A percentile compares a stretch with the other conserved stretches of the same genome.
These are phyloP conservation scores for Scolopax rusticola DNA, from an alignment of 2,797 vertebrate species.

Conservation along the genomic window DNA sequence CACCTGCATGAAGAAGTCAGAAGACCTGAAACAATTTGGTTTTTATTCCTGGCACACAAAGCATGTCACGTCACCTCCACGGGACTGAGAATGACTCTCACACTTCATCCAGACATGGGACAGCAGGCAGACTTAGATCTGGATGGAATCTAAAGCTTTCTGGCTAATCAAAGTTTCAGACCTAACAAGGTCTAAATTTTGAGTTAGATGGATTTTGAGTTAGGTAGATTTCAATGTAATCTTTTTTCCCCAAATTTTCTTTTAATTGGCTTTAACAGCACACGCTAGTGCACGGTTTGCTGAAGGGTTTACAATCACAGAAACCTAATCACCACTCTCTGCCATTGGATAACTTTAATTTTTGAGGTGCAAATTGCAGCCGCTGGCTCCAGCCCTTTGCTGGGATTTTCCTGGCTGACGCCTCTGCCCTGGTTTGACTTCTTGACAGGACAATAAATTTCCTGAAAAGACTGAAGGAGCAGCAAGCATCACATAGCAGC, in stretches of 20 bases:
- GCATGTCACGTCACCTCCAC: rapidly evolving
- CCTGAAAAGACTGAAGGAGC: neutral
- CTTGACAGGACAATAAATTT: neutral
- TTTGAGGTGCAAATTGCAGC: neutral
- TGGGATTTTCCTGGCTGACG: neutral
- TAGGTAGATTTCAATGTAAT: too few relatives aligned
- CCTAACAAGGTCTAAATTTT: neutral
- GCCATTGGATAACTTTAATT: neutral
- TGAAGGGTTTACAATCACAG: neutral
- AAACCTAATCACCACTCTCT: neutral
- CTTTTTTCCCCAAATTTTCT: neutral
- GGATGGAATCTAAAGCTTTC: rapidly evolving
- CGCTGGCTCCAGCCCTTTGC: neutral
- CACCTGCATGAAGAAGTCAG: rapidly evolving
- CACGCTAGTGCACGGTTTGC: rapidly evolving
- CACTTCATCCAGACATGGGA: neutral
- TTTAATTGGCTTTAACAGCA: neutral
- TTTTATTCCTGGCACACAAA: neutral
- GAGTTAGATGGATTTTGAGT: neutral
- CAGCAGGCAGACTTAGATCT: neutral
- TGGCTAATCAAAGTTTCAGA: neutral
- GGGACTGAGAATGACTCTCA: neutral
- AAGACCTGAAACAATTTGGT: rapidly evolving
- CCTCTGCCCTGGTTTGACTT: neutral
- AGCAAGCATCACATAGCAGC: neutral